Evolutionary conservation across 2,113 vertebrate species (phyloP), one percentile per base, ranked within the genome.

Genomic region (Anser cygnoides): DNA sequence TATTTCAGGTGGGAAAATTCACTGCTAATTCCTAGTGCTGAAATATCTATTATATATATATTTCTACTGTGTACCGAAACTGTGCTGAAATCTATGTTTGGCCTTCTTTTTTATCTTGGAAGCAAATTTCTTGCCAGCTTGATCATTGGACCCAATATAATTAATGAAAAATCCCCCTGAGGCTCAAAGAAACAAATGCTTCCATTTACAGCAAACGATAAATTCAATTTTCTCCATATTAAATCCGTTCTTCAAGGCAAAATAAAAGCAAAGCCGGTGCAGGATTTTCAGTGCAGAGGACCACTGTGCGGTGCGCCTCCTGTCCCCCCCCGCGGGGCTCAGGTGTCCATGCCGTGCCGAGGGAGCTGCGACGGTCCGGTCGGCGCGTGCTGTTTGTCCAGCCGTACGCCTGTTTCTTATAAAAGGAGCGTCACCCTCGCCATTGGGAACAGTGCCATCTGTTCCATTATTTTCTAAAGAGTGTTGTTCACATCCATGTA

Each of bases 231-330:
- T 2, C 33, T 94, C 59, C 22, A 0, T 26, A 46, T 87, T 66
- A 55, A 90, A 92, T 20, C 50, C 55, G 74, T 81, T 41, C 73
- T 82, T 94, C 61, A 71, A 59, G 55, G 59, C 7, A 37, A 62
- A 39, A 44, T 7, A 63, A 70, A 15, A 12, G 22, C 12, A 12
- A 17, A 54, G 13, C n/a, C 17, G 0, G 4, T 3, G 46, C 37
- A 29, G 28, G 50, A 9, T 17, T 58, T 71, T 16, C 9, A 28
- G 59, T 23, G 5, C 13, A 9, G 61, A 17, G 14, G 37, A 1
- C 0, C 1, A 3, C 15, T 2, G 26, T 43, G 58, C 25, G 2
- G 3, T 20, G 37, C 25, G 0, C 18, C n/a, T 43, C 57, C 2
- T 8, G 33, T 52, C 20, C 15, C 18, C 50, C 18, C 29, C 31